Evolutionary conservation across 92 coral and sea anemone genomes (phyloP).

Genomic region (Zoanthus sansibaricus): DNA sequence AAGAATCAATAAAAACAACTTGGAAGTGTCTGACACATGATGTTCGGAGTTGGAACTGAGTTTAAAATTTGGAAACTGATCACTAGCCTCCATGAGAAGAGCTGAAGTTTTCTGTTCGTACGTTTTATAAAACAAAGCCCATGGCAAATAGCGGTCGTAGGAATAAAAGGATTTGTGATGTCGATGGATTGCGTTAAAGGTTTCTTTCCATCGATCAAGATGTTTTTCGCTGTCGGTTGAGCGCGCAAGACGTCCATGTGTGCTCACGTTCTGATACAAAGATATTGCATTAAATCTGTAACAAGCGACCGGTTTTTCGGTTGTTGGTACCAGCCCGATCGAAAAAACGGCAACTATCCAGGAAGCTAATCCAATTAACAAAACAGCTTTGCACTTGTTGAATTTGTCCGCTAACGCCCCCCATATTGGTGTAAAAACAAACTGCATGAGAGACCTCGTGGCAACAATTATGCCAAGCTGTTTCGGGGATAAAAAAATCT

Average conservation of each 20-base stretch:
- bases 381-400: slow-evolving; percentile 86
- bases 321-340: slow-evolving; percentile 83
- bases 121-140: slow-evolving; percentile 80
- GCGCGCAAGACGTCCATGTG: slow-evolving; percentile 41
- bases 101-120: slow-evolving; percentile 81
- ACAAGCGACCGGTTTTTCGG: slow-evolving; percentile 87
- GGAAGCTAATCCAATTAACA: slow-evolving; percentile 83
- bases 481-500: slow-evolving; percentile 92
- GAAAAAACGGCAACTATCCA: slow-evolving; percentile 86
- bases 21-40: slow-evolving; percentile 83
- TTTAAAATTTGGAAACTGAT: slow-evolving; percentile 80
- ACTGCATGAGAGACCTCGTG: slow-evolving; percentile 87
- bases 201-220: slow-evolving; percentile 37
- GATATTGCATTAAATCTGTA: slow-evolving; percentile 77
- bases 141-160: slow-evolving; percentile 73
- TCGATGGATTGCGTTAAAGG: slow-evolving; percentile 49
- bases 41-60: slow-evolving; percentile 77
- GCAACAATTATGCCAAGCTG: slow-evolving; percentile 98
- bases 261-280: slow-evolving; percentile 61
- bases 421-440: slow-evolving; percentile 95
- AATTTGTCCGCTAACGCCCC: slow-evolving; percentile 94
- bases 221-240: slow-evolving; percentile 23
- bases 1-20: slow-evolving; percentile 78
- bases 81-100: slow-evolving; percentile 72
- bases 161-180: slow-evolving; percentile 67